Evolutionary conservation across 2,113 vertebrate genomes (phyloP).

Genomic region (western clawed frog (Xenopus tropicalis)): DNA sequence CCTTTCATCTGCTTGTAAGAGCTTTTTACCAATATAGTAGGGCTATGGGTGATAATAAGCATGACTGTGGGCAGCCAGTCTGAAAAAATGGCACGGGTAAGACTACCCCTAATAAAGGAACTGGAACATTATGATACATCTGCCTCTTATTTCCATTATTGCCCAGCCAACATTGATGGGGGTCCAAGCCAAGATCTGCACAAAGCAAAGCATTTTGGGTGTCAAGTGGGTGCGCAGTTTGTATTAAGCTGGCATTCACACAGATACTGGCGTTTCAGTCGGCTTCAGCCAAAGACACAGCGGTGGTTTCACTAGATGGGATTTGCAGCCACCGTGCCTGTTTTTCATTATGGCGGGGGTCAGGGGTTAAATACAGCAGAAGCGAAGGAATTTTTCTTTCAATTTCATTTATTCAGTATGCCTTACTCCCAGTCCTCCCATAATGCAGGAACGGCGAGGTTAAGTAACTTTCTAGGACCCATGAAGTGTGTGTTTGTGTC

Average conservation of each 20-base stretch:
- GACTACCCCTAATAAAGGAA: too few relatives aligned
- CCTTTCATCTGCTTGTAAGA: too few relatives aligned
- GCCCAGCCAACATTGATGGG: too few relatives aligned
- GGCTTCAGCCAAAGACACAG: slow-evolving; percentile 21
- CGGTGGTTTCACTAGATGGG: slow-evolving; percentile 11
- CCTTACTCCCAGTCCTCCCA: slow-evolving; percentile 20
- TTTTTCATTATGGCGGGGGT: slow-evolving; percentile 33
- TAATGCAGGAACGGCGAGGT: slow-evolving; percentile 22
- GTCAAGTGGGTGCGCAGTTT: neutral
- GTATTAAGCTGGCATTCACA: neutral
- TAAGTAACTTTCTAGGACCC: slow-evolving; percentile 39
- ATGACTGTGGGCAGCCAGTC: too few relatives aligned
- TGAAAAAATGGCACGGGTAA: too few relatives aligned
- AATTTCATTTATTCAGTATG: slow-evolving; percentile 30
- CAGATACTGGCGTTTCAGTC: slow-evolving; percentile 12
- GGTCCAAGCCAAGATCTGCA: neutral
- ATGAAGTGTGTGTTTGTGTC: slow-evolving; percentile 20
- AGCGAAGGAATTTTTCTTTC: slow-evolving; percentile 40
- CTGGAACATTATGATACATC: too few relatives aligned
- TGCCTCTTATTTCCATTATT: too few relatives aligned
- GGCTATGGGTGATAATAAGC: too few relatives aligned
- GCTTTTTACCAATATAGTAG: too few relatives aligned
- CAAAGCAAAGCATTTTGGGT: neutral
- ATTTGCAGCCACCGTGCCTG: slow-evolving; percentile 30
- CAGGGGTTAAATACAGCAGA: slow-evolving; percentile 42